Conservation (phyloP, 2,113 vertebrate genomes). For the Terrapene triunguis region DNA sequence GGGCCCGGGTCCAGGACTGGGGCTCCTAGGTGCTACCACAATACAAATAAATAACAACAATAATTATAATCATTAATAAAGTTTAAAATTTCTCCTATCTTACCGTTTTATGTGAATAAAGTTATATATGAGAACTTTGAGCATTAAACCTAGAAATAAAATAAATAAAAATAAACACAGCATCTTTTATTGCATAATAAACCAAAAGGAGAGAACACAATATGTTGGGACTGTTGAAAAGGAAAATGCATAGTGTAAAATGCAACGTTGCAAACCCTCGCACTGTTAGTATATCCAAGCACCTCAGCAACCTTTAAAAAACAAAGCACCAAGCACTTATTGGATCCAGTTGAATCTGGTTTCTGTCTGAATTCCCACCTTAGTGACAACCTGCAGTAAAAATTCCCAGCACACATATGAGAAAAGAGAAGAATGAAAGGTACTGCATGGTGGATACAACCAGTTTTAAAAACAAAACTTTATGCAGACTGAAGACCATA, state of each 20-base stretch:
- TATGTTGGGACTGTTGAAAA: background rate
- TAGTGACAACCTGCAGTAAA: background rate
- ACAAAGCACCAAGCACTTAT: background rate
- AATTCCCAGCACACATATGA: background rate
- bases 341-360: background rate
- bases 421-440: background rate
- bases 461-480: background rate
- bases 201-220: background rate
- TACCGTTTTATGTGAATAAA: conserved; percentile 46
- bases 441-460: background rate
- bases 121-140: conserved; percentile 39
- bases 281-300: background rate
- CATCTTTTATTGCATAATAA: background rate
- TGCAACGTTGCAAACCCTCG: background rate
- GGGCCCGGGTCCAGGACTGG: background rate
- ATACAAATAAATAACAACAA: background rate
- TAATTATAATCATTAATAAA: background rate
- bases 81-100: conserved; percentile 29
- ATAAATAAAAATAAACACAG: conserved; percentile 48
- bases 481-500: background rate
- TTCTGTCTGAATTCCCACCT: background rate
- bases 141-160: conserved; percentile 60
- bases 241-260: background rate
- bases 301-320: background rate
- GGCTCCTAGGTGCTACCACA: background rate